phyloP scores from a whole-genome alignment of 2,113 vertebrate species.

The Prunella fulvescens region DNA sequence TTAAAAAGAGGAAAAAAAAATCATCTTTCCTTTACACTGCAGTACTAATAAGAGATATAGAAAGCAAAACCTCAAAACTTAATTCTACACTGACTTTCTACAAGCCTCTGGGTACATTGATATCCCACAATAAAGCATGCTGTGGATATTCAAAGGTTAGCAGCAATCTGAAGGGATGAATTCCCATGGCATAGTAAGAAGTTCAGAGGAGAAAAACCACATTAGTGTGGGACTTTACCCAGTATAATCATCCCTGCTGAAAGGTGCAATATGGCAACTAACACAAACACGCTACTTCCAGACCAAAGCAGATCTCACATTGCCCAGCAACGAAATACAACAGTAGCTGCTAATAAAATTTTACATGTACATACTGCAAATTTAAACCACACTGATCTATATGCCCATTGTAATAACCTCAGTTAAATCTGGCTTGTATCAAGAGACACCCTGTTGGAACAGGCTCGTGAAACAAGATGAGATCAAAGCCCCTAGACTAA shows the following conservation, averaged over 20 bases:
- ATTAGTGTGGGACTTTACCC: not conserved
- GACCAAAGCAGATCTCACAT: slow-evolving; percentile 2
- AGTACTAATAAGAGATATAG: not conserved
- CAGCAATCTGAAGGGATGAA: not conserved
- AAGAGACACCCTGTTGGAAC: not conserved
- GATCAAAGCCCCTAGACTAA: not conserved
- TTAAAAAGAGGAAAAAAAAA: not conserved
- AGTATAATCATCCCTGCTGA: not conserved
- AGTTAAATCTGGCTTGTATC: not conserved
- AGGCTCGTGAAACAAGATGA: not conserved
- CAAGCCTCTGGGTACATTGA: not conserved
- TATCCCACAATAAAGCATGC: not conserved
- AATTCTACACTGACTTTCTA: not conserved
- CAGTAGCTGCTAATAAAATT: slow-evolving; percentile 15
- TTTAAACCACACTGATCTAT: not conserved
- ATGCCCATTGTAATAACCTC: not conserved
- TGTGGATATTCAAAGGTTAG: not conserved
- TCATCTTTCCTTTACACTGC: not conserved
- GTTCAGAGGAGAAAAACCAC: not conserved
- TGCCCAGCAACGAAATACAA: not conserved
- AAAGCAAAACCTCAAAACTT: not conserved
- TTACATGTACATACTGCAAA: not conserved
- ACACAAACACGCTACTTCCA: not conserved
- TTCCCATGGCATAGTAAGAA: not conserved
- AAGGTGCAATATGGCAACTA: not conserved